These are phyloP conservation scores for Campaea margaritaria DNA, from an alignment of 2,888 invertebrate genomes.

Conservation along the genomic window DNA sequence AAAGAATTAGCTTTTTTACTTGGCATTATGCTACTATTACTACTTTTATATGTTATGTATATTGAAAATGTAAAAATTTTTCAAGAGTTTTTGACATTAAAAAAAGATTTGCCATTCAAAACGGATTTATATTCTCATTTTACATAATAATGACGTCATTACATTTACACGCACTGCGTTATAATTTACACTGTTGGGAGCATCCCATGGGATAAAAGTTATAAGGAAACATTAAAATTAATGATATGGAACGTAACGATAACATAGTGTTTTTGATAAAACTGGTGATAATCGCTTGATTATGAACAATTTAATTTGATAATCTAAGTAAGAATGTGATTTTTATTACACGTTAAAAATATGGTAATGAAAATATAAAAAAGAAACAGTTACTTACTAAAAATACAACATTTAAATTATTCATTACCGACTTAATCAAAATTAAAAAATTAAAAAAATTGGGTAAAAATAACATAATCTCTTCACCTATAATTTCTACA, in stretches of 20 bases:
- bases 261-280: conserved; percentile 4
- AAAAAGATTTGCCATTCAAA: no score
- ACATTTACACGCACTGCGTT: conserved; percentile 18
- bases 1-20: no score
- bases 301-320: conserved; percentile 12
- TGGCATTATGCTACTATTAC: no score
- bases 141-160: conserved; percentile 20
- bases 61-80: no score
- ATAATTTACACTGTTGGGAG: conserved; percentile 12
- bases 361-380: neutral
- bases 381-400: no score
- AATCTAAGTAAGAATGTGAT: neutral
- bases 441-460: no score
- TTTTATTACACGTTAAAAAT: neutral
- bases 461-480: no score
- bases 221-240: conserved; percentile 33
- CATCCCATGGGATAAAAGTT: conserved; percentile 25
- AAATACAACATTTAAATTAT: no score
- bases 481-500: no score
- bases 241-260: conserved; percentile 23
- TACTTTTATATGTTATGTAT: no score
- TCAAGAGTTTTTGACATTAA: no score
- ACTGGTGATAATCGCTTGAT: conserved; percentile 18
- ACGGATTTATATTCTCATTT: conserved; percentile 10
- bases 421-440: no score